Percentiles rank a stretch among this genome's conserved stretches.
Evolutionary conservation across 2,888 invertebrate genomes (phyloP).

Genomic region (Amorpha juglandis): DNA sequence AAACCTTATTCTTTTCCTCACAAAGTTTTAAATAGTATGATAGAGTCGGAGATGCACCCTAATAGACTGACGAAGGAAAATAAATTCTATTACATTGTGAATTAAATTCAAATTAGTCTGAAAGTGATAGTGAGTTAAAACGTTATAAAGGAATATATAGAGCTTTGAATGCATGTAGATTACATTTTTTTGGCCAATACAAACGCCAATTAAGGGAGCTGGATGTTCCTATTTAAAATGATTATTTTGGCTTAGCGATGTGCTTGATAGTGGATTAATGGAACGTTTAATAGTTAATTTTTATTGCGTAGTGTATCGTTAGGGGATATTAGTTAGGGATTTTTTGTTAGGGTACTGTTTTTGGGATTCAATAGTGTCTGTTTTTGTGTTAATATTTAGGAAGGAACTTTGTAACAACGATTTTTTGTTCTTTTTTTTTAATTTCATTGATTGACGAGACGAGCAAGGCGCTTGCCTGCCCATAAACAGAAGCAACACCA

Average conservation of each 20-base stretch:
- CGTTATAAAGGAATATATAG: background rate
- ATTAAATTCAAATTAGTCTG: background rate
- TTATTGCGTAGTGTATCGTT: background rate
- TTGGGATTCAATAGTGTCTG: background rate
- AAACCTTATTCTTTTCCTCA: background rate
- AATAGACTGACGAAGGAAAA: background rate
- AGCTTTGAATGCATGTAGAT: conserved; percentile 13
- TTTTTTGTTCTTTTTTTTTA: no score
- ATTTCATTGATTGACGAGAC: no score
- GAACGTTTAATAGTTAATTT: conserved; percentile 17
- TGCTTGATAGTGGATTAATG: conserved; percentile 3
- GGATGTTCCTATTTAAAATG: conserved; percentile 26
- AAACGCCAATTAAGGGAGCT: conserved; percentile 49
- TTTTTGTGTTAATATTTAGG: background rate
- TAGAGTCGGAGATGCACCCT: background rate
- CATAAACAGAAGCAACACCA: no score
- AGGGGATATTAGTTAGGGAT: conserved; percentile 7
- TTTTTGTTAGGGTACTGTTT: background rate
- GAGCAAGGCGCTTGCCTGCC: no score
- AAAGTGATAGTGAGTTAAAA: background rate
- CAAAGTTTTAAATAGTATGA: background rate
- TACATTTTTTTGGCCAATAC: conserved; percentile 39
- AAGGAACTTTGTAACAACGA: no score
- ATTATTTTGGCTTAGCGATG: conserved; percentile 27
- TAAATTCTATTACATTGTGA: background rate